phyloP scores from a whole-genome alignment of 2,888 invertebrate genomes.

The Heteropelma amictum region DNA sequence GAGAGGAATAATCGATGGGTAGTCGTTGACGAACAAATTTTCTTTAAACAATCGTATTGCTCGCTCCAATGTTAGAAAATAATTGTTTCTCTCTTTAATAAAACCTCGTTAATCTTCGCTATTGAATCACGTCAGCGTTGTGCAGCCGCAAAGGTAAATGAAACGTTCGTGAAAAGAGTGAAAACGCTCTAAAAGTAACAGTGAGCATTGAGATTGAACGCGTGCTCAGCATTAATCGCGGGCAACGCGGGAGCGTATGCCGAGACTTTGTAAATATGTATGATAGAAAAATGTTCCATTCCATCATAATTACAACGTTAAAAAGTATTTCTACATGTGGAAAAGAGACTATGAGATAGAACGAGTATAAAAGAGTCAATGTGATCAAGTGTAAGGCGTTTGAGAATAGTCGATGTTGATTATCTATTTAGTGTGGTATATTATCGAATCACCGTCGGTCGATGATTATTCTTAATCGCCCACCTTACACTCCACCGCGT shows the following conservation, averaged over 20 bases:
- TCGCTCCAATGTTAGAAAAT: neutral
- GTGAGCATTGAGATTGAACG: neutral
- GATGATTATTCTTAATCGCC: constrained; percentile 48
- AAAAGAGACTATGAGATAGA: neutral
- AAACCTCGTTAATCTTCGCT: neutral
- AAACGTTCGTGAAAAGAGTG: neutral
- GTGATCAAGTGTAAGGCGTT: constrained; percentile 52
- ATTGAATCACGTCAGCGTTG: constrained; percentile 28
- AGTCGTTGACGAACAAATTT: neutral
- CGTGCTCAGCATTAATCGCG: neutral
- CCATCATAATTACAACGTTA: constrained; percentile 33
- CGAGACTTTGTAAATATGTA: constrained; percentile 47
- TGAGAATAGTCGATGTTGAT: constrained; percentile 51
- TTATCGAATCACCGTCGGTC: constrained; percentile 42
- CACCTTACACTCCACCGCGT: constrained; percentile 47
- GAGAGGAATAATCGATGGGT: neutral
- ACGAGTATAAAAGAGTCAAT: constrained; percentile 33
- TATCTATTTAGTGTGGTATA: too few relatives aligned
- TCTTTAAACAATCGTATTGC: neutral
- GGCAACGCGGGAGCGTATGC: neutral
- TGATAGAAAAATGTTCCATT: constrained; percentile 42
- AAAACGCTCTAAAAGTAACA: neutral
- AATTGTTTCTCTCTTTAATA: neutral
- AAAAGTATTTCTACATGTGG: neutral
- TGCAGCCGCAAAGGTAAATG: constrained; percentile 30